These are phyloP conservation scores for Paguma larvata DNA, from an alignment of 2,797 vertebrate genomes.

Conservation along the genomic window DNA sequence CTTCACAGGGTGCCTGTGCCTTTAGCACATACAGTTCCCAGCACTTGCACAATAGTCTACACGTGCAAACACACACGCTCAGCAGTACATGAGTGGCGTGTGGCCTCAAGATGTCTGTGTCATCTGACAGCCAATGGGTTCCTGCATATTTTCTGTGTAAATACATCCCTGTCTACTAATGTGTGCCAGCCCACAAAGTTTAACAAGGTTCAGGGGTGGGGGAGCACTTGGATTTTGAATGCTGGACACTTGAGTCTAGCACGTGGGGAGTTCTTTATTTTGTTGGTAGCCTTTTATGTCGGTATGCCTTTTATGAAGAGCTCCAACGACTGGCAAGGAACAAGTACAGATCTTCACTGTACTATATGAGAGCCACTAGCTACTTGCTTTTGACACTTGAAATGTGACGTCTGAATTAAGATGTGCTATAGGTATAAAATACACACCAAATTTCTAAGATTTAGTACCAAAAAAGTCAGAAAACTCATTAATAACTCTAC, in stretches of 20 bases:
- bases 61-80: background rate
- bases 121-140: background rate
- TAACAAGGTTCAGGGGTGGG: background rate
- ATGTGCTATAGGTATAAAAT: background rate
- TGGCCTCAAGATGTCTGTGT: background rate
- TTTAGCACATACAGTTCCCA: background rate
- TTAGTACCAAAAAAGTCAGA: background rate
- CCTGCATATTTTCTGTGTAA: background rate
- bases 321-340: background rate
- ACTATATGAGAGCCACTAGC: background rate
- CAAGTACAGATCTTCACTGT: background rate
- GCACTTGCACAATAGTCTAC: background rate
- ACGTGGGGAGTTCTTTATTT: background rate
- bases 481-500: background rate
- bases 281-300: background rate
- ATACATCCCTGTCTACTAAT: background rate
- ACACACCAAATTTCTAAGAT: background rate
- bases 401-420: background rate
- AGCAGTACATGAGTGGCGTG: accelerated
- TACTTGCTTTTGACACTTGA: background rate
- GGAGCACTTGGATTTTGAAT: background rate
- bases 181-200: background rate
- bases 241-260: background rate
- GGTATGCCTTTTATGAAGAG: background rate
- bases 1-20: background rate